Conservation (phyloP, 2,113 vertebrate genomes). For the Rhadina sibilatrix region DNA sequence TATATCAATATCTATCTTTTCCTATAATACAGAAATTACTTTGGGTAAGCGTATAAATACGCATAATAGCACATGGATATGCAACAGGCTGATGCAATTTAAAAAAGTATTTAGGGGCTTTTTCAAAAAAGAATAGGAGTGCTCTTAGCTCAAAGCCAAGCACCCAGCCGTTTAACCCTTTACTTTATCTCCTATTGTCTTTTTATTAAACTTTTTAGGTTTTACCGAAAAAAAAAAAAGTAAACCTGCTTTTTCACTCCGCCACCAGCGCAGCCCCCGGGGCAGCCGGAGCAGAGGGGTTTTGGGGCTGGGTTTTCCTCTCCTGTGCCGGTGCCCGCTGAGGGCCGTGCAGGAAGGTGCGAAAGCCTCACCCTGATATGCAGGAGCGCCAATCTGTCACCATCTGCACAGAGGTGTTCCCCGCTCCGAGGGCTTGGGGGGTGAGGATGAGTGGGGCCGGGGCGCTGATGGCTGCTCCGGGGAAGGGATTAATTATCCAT, state of each 20-base stretch:
- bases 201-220: not conserved
- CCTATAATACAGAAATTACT: not conserved
- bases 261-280: not conserved
- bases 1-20: too few species aligned
- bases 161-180: not conserved
- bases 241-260: not conserved
- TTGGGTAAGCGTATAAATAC: not conserved
- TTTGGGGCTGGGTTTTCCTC: not conserved
- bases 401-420: rapidly evolving
- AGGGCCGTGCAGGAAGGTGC: not conserved
- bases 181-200: not conserved
- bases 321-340: not conserved
- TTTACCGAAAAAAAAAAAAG: not conserved
- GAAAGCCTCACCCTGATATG: not conserved
- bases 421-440: not conserved
- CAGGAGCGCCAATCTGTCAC: not conserved
- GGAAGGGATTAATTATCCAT: not conserved
- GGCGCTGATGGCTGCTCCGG: not conserved
- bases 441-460: not conserved
- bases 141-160: not conserved
- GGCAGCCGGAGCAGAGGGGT: not conserved
- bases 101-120: not conserved
- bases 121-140: not conserved
- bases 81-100: not conserved
- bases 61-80: not conserved